Percentiles rank a stretch among this genome's conserved stretches.
phyloP scores from a whole-genome alignment of 1,140 invertebrate genomes.

The Tribolium madens region DNA sequence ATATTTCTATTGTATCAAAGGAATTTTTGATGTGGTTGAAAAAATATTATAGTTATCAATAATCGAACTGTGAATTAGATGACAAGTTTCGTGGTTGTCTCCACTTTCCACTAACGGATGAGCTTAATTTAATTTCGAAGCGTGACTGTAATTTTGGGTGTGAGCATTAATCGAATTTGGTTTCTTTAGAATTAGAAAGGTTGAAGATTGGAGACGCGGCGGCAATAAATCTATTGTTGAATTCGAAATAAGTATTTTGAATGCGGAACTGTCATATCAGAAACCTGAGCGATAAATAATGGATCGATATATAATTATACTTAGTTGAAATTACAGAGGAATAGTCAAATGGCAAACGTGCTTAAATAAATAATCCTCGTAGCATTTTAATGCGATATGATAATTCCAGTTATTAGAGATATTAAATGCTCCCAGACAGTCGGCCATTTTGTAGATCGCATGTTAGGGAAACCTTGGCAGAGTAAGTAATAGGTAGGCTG shows the following conservation, averaged over 20 bases:
- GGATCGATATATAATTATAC: constrained; percentile 46
- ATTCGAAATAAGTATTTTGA: constrained; percentile 39
- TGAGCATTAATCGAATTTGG: constrained; percentile 27
- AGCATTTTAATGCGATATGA: constrained; percentile 62
- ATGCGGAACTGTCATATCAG: constrained; percentile 41
- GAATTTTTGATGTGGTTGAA: constrained; percentile 5
- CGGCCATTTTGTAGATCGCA: constrained; percentile 63
- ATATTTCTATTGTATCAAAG: background rate
- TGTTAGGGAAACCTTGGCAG: constrained; percentile 58
- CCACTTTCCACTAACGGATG: background rate
- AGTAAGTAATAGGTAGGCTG: constrained; percentile 59
- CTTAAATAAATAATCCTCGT: constrained; percentile 61
- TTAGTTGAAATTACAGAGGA: constrained; percentile 56
- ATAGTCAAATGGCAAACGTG: constrained; percentile 56
- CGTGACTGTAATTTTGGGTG: constrained; percentile 27
- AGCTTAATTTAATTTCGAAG: constrained; percentile 9
- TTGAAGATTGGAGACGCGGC: constrained; percentile 3
- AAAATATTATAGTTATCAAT: constrained; percentile 20
- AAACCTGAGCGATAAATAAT: constrained; percentile 49
- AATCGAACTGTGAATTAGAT: background rate
- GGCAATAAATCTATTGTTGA: constrained; percentile 36
- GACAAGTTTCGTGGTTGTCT: background rate
- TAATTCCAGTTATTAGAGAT: constrained; percentile 62
- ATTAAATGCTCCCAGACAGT: constrained; percentile 58
- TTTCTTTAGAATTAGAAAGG: constrained; percentile 25